Percentiles rank a stretch among this genome's conserved stretches.
Evolutionary conservation across 2,888 invertebrate genomes (phyloP).

Genomic region (Crossocerus cetratus): DNA sequence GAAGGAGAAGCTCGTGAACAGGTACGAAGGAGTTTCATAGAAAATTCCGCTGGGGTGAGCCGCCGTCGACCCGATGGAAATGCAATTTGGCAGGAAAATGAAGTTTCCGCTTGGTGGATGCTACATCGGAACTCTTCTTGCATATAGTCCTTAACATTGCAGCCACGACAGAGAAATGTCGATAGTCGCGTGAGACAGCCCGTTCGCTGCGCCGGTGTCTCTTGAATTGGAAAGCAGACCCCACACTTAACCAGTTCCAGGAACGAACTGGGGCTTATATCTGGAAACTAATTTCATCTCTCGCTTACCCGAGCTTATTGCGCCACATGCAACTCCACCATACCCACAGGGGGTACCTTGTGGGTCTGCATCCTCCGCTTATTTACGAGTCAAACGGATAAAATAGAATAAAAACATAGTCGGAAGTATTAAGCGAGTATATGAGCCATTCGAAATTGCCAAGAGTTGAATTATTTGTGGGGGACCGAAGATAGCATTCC

Average conservation of each 20-base stretch:
- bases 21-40: constrained; percentile 2
- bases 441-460: too few species aligned
- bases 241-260: too few species aligned
- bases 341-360: too few species aligned
- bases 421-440: too few species aligned
- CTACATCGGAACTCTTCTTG: background rate
- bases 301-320: constrained; percentile 31
- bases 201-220: background rate
- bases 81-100: constrained; percentile 42
- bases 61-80: constrained; percentile 22
- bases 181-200: constrained; percentile 2
- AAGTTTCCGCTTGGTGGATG: constrained; percentile 36
- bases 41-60: constrained; percentile 27
- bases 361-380: too few species aligned
- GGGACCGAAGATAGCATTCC: too few species aligned
- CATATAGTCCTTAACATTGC: background rate
- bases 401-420: too few species aligned
- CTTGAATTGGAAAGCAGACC: background rate
- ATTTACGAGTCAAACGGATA: too few species aligned
- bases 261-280: too few species aligned
- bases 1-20: background rate
- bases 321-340: constrained; percentile 1
- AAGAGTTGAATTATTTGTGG: too few species aligned
- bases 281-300: background rate
- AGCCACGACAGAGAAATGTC: constrained; percentile 5